Evolutionary conservation across 2,888 invertebrate genomes (phyloP), one percentile per base, ranked within the genome.

Genomic region (Scrobipalpa costella): DNA sequence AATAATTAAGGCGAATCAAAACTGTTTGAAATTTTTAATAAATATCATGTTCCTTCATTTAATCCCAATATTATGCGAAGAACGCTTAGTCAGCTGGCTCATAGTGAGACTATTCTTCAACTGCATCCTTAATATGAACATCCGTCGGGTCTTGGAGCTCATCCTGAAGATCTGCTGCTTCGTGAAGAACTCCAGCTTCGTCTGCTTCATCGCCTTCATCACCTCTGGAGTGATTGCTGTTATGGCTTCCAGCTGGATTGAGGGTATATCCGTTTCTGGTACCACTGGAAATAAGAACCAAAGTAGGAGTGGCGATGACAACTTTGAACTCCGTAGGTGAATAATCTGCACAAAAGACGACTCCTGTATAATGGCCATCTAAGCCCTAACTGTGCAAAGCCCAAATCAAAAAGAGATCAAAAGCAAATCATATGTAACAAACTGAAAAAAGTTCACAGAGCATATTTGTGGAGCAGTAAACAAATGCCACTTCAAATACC

Each of bases 131-230:
- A 90, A 74, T 65, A 91, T 81, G 68, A 80, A 90, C 47, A 85
- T 78, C 17, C 88, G 75, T 34, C 90, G 77, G 3, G 90, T 77
- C 73, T 78, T 80, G 2, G 78, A 72, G 64, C 78, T 76, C 88
- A 91, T 85, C 64, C 86, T 74, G 61, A 86, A 66, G 71, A 91
- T 85, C 71, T 91, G 90, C 64, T 85, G 83, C 64, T 83, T 84
- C 1, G 88, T 87, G 64, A 91, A 91, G 69, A 71, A 85, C 63
- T 79, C 69, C 17, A 91, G 70, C 67, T 90, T 90, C 6, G 79
- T 73, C 66, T 85, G 84, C 66, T 77, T 74, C 52, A 91, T 85
- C 13, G 61, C 63, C 70, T 77, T 83, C 74, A 91, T 84, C 1
- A 90, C 84, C 47, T 73, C 69, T 1, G 78, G 69, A 27, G 74